Base-by-base conservation (phyloP, 2,113 vertebrate species). In the Lutjanus erythropterus region DNA sequence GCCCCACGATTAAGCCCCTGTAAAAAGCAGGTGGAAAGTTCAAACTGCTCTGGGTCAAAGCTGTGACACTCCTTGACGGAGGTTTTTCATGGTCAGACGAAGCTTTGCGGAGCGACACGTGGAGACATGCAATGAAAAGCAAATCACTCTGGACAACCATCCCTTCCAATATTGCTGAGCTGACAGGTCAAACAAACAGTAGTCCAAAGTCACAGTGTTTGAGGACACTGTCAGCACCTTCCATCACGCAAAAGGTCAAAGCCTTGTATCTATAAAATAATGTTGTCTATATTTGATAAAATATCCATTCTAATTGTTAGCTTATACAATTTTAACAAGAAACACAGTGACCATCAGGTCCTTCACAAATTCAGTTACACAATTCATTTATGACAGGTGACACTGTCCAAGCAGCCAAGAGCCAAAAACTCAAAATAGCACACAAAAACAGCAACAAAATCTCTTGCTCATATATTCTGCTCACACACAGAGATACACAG, bases 21-120 rank as follows among this genome's bases (percentile, higher is more conserved):
- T 68, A 64, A 84, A 53, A 84, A 65, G 14, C 25, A 0, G 53
- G 21, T 80, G 78, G 81, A 90, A 87, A 86, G 60, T 84, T 71
- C 25, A 71, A 73, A 78, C 42, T 49, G 14, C 52, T 84, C 19
- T 76, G 50, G 68, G 60, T 80, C 70, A 75, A 44, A 85, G 67
- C 23, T 55, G 29, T 46, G n/a, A 66, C 47, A 16, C 21, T 56
- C 23, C 15, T 4, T n/a, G n/a, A n/a, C n/a, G n/a, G n/a, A n/a
- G n/a, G n/a, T n/a, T 37, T 61, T 68, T 41, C n/a, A 76, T 14
- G 35, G 60, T 71, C 67, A 46, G 37, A 71, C 21, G 47, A 75
- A 62, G 39, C 25, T 72, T 47, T 42, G 71, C 67, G 71, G 39
- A 68, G 37, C 9, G 37, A 81, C 69, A 39, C 33, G 35, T 76